Base-by-base conservation (phyloP, 1,140 invertebrate species). In the Gryllus bimaculatus region DNA sequence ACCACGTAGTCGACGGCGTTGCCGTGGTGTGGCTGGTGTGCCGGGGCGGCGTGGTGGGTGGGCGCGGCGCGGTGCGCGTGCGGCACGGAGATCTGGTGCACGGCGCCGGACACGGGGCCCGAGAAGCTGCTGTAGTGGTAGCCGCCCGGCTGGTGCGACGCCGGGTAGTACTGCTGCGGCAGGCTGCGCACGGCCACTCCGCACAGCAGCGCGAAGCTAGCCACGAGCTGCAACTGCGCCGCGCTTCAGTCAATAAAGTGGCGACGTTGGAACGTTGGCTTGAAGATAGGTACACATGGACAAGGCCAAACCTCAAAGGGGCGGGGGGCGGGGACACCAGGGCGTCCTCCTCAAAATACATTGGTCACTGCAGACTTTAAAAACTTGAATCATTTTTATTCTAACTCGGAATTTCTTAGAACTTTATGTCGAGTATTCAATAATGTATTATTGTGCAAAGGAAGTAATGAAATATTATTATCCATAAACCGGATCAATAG, bases 141-240 rank as follows among this genome's bases (percentile, higher is more conserved):
- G 18, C 54, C 54, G 10, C 54, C 54, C 10, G 10, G 18, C 2
- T 66, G 54, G 18, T 66, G 54, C 10, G 10, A 18, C 54, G 54
- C 10, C 10, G 10, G 10, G 10, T 10, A 18, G 18, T 66, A 66
- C 10, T 66, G 54, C 54, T 66, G 54, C 0, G 54, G 54, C 54
- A 13, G 54, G 18, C 54, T 66, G 10, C 10, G 54, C 10, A 66
- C 54, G 10, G 54, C 54, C 10, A 7, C 54, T 18, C 54, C 54
- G 54, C 54, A 66, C 54, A 66, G 54, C 54, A 66, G 54, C 54
- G 54, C 54, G 54, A 66, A 66, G 54, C 54, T 66, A 66, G 54
- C 54, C 54, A 66, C 54, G 54, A 66, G 54, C 54, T 66, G 54
- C 10, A 66, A 66, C 54, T 66, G 54, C 18, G 18, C 54, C 18